phyloP scores from a whole-genome alignment of 1,140 invertebrate species.

The Cyrtorhinus lividipennis region DNA sequence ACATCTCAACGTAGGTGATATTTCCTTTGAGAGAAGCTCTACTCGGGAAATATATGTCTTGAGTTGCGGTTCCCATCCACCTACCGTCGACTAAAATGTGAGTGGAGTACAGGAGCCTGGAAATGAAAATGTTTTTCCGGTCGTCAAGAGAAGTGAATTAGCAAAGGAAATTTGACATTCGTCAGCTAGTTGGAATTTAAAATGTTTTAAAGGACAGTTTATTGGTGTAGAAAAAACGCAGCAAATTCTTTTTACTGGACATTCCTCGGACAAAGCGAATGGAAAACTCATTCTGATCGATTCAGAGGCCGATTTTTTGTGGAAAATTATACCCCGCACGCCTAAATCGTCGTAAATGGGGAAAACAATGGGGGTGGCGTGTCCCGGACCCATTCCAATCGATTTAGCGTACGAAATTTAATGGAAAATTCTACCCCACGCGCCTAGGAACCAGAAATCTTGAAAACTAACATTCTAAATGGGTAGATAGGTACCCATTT shows the following conservation, averaged over 20 bases:
- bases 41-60: background rate
- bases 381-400: too few species aligned
- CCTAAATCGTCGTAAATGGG: background rate
- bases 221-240: background rate
- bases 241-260: background rate
- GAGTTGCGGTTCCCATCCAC: background rate
- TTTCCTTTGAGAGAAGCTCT: background rate
- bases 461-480: too few species aligned
- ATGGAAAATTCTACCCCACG: too few species aligned
- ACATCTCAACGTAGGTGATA: background rate
- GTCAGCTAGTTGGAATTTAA: background rate
- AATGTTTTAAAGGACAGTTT: too few species aligned
- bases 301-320: background rate
- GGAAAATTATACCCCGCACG: too few species aligned
- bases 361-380: background rate
- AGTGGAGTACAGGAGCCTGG: background rate
- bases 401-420: too few species aligned
- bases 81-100: background rate
- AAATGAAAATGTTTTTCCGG: too few species aligned
- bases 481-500: too few species aligned
- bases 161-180: background rate
- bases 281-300: background rate
- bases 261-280: background rate
- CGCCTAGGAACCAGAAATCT: too few species aligned
- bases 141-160: too few species aligned